Evolutionary conservation across 2,113 vertebrate species (phyloP), one percentile per base, ranked within the genome.

Genomic region (Gadus macrocephalus): DNA sequence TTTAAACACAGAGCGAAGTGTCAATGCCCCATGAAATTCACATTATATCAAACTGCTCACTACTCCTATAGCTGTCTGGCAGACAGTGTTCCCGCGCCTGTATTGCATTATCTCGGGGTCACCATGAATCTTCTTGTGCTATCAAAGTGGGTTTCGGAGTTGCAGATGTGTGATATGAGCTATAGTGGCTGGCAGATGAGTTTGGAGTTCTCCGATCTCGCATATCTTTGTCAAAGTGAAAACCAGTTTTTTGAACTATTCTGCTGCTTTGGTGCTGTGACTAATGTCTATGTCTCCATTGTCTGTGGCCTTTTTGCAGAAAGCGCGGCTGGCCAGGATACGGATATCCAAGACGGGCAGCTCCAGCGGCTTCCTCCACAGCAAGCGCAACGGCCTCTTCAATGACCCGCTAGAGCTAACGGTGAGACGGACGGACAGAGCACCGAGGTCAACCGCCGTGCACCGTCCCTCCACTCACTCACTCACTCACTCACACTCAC

Each of bases 381-480:
- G 93, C 93, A 99, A 99, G 81, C 93, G 95, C 58, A 99, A 99
- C 0, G 97, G 97, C 58, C 93, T 98, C 53, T 94, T 98, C 77
- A 98, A 95, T 0, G 97, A 98, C 88, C 94, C 93, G 0, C 88
- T 98, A 60, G 97, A 99, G 86, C 91, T 98, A 75, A 95, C 93
- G 89, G 97, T 98, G 89, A 85, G 95, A 72, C 66, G 62, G 31
- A 2, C 31, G 31, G 4, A 7, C 6, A 35, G 6, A 35, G 6
- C 31, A 35, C 31, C 0, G 31, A 35, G 6, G 0, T 5, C 31
- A 35, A 2, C 31, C 31, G 6, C 6, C 31, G 4, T 35, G 6
- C 31, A 35, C 31, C 31, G 4, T 35, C 31, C 31, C 31, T 35
- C 2, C 28, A 31, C 28, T 31, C 28, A 31, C 28, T 3, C 28